Conservation (phyloP, 2,888 invertebrate species). For the Campopleginae sp. region DNA sequence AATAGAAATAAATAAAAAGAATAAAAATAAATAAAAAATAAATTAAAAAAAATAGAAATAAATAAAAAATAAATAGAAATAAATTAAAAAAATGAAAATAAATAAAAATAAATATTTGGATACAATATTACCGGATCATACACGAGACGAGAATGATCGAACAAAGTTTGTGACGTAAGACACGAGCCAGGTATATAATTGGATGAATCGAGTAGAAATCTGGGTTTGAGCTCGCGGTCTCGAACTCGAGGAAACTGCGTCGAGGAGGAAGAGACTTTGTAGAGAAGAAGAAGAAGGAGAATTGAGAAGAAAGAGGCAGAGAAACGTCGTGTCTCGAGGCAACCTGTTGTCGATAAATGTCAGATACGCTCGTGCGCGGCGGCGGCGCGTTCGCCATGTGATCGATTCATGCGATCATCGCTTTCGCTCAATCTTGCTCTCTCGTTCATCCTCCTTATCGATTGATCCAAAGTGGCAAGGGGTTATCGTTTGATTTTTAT, state of each 20-base stretch:
- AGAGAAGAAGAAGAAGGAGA: slow-evolving; percentile 18
- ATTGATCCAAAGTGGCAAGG: slow-evolving; percentile 1
- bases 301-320: slow-evolving; percentile 16
- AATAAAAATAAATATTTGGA: no score
- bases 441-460: slow-evolving; percentile 31
- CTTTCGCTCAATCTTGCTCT: slow-evolving; percentile 51
- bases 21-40: no score
- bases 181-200: slow-evolving; percentile 43
- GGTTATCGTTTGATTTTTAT: slow-evolving; percentile 13
- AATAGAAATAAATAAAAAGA: no score
- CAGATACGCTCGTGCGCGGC: slow-evolving; percentile 66
- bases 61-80: no score
- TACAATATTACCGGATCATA: slow-evolving; percentile 24
- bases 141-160: slow-evolving; percentile 30
- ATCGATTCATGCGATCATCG: slow-evolving; percentile 64
- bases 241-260: slow-evolving; percentile 55
- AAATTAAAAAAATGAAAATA: no score
- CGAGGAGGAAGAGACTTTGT: slow-evolving; percentile 6
- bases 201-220: slow-evolving; percentile 51
- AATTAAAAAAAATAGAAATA: no score
- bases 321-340: slow-evolving; percentile 55
- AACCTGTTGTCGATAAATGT: slow-evolving; percentile 65
- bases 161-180: slow-evolving; percentile 56
- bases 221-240: slow-evolving; percentile 25
- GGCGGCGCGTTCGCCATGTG: slow-evolving; percentile 55